Percentiles rank a stretch among this genome's conserved stretches.
Conservation (phyloP, 2,113 vertebrate genomes). For the Calonectris borealis region DNA sequence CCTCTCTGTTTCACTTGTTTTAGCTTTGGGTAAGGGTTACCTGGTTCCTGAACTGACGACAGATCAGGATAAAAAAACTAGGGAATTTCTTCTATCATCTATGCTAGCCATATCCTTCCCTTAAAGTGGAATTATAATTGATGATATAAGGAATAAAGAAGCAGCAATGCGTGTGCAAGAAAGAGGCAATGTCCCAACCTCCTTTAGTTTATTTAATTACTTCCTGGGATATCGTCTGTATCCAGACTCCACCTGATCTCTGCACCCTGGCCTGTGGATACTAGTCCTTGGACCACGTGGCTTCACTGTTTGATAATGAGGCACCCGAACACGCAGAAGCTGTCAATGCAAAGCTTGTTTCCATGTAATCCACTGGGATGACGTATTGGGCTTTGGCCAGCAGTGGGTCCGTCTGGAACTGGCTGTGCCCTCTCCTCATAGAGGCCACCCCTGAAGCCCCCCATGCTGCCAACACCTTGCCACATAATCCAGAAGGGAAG, state of each 20-base stretch:
- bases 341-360: background rate
- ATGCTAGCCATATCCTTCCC: background rate
- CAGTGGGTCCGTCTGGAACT: fast-evolving
- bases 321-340: fast-evolving
- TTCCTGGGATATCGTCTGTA: background rate
- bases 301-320: background rate
- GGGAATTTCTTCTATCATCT: background rate
- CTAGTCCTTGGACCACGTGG: background rate
- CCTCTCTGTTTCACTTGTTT: background rate
- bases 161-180: background rate
- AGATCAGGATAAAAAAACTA: background rate
- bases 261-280: background rate
- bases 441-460: background rate
- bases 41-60: background rate
- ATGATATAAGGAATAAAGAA: background rate
- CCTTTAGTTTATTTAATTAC: background rate
- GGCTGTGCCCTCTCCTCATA: background rate
- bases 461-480: fast-evolving
- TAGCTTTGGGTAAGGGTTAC: background rate
- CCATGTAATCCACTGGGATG: no score
- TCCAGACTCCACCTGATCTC: background rate
- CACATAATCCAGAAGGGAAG: background rate
- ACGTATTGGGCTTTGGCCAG: background rate
- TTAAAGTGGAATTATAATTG: background rate
- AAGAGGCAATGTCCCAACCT: background rate